These are phyloP conservation scores for Cynoglossus semilaevis DNA, from an alignment of 2,113 vertebrate genomes.

Conservation along the genomic window DNA sequence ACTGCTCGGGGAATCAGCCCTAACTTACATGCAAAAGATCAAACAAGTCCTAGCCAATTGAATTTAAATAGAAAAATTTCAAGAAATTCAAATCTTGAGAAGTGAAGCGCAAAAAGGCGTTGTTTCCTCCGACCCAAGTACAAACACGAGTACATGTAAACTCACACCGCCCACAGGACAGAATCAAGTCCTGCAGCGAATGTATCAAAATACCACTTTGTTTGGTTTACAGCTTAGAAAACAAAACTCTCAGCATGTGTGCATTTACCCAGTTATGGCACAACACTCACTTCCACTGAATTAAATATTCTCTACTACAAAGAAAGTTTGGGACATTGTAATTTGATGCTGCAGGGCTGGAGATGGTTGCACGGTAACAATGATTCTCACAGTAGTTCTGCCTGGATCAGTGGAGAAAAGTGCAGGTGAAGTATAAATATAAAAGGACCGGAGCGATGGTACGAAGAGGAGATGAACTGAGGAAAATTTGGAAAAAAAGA, in stretches of 20 bases:
- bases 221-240: conserved; percentile 70
- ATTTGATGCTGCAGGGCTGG: conserved; percentile 34
- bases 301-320: conserved; percentile 48
- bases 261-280: conserved; percentile 27
- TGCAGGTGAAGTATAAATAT: conserved; percentile 10
- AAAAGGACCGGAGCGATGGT: conserved; percentile 6
- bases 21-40: conserved; percentile 76
- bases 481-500: background rate
- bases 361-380: conserved; percentile 3
- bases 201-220: conserved; percentile 61
- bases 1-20: conserved; percentile 67
- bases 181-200: conserved; percentile 65
- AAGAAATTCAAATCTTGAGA: conserved; percentile 71
- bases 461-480: background rate
- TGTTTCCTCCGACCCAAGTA: conserved; percentile 66
- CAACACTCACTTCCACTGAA: conserved; percentile 28
- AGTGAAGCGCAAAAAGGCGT: conserved; percentile 60
- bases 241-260: conserved; percentile 38
- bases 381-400: conserved; percentile 1
- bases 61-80: conserved; percentile 77
- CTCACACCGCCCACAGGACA: conserved; percentile 65
- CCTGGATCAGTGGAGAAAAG: conserved; percentile 5
- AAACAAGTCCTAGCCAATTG: conserved; percentile 74
- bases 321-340: conserved; percentile 43
- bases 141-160: conserved; percentile 55